These are phyloP conservation scores for Leptinotarsa lineolata DNA, from an alignment of 1,140 invertebrate species.

Conservation along the genomic window DNA sequence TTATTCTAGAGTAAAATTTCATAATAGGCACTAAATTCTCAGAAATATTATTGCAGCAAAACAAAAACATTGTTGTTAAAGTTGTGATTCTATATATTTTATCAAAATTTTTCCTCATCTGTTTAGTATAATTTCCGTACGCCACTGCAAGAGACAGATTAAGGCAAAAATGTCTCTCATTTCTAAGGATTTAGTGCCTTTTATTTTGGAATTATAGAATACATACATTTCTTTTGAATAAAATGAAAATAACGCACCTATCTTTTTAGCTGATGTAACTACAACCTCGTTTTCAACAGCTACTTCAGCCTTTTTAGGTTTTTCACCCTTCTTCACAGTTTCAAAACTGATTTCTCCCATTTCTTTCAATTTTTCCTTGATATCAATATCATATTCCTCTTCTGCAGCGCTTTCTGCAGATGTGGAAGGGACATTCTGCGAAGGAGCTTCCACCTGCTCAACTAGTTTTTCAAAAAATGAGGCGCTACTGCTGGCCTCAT, in stretches of 20 bases:
- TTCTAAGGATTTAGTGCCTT: too few relatives aligned
- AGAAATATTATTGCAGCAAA: too few relatives aligned
- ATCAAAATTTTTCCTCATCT: too few relatives aligned
- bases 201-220: too few relatives aligned
- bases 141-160: too few relatives aligned
- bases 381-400: constrained; percentile 56
- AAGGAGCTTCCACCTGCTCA: constrained; percentile 37
- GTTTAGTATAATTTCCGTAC: too few relatives aligned
- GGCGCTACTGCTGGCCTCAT: constrained; percentile 32
- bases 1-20: too few relatives aligned
- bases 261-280: constrained; percentile 50
- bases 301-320: constrained; percentile 49
- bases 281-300: constrained; percentile 50
- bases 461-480: constrained; percentile 48
- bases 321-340: constrained; percentile 54
- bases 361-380: constrained; percentile 63
- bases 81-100: too few relatives aligned
- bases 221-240: background rate
- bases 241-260: constrained; percentile 38
- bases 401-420: constrained; percentile 30
- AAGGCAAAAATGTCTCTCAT: too few relatives aligned
- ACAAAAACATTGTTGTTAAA: too few relatives aligned
- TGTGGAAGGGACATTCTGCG: constrained; percentile 28
- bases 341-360: constrained; percentile 62
- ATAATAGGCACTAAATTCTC: too few relatives aligned